phyloP scores from a whole-genome alignment of 2,888 invertebrate species.

The Argyresthia goedartella region DNA sequence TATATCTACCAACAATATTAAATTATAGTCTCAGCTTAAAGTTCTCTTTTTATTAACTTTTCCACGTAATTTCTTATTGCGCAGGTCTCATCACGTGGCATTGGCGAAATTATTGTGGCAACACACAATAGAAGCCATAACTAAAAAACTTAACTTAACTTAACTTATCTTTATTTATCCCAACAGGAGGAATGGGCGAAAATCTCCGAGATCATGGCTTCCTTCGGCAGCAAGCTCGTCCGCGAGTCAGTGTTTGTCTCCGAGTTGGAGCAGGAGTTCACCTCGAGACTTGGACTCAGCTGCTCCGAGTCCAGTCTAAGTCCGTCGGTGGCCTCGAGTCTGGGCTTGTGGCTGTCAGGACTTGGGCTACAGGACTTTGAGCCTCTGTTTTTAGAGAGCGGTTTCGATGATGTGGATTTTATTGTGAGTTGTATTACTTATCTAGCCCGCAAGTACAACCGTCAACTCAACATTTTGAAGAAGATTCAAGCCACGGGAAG shows the following conservation, averaged over 20 bases:
- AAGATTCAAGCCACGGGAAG: too few relatives aligned
- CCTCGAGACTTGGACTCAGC: conserved; percentile 75
- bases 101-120: too few relatives aligned
- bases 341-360: conserved; percentile 85
- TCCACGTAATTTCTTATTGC: too few relatives aligned
- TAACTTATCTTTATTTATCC: not conserved
- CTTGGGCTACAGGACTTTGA: conserved; percentile 87
- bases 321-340: conserved; percentile 72
- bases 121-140: too few relatives aligned
- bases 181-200: conserved; percentile 94
- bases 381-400: conserved; percentile 85
- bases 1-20: too few relatives aligned
- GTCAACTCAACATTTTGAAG: too few relatives aligned
- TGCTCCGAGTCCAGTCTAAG: conserved; percentile 71
- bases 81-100: too few relatives aligned
- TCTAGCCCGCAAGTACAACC: too few relatives aligned
- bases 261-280: conserved; percentile 84
- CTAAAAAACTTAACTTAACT: too few relatives aligned
- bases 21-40: too few relatives aligned
- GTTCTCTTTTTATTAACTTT: too few relatives aligned
- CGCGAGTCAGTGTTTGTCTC: conserved; percentile 83
- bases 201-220: conserved; percentile 95
- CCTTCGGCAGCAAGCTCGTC: conserved; percentile 88
- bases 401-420: conserved; percentile 93
- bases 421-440: conserved; percentile 79